Conservation (phyloP, 2,797 vertebrate genomes). For the Centroberyx gerrardi region DNA sequence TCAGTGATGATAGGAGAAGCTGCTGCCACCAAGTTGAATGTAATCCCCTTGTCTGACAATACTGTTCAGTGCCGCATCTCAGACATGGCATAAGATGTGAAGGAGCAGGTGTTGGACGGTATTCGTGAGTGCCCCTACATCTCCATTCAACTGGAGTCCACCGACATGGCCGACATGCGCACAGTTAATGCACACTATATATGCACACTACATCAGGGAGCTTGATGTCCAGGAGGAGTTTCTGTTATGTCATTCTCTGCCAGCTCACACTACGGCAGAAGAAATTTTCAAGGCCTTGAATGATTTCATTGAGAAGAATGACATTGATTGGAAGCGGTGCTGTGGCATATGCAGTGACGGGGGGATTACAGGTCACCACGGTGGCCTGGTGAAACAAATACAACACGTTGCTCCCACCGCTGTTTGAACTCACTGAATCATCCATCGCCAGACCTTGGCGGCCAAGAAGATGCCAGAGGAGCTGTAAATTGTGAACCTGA, state of each 20-base stretch:
- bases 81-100: background rate
- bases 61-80: background rate
- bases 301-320: background rate
- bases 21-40: background rate
- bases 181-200: constrained; percentile 12
- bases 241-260: constrained; percentile 12
- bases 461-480: constrained; percentile 8
- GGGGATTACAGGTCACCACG: constrained; percentile 5
- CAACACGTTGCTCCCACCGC: no score
- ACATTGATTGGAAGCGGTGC: constrained; percentile 5
- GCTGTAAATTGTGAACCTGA: constrained; percentile 8
- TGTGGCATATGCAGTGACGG: constrained; percentile 20
- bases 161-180: constrained; percentile 4
- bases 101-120: constrained; percentile 2
- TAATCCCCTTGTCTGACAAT: background rate
- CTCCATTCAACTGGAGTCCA: constrained; percentile 24
- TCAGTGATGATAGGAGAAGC: constrained; percentile 7
- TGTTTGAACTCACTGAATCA: background rate
- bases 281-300: constrained; percentile 13
- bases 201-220: constrained; percentile 1
- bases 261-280: background rate
- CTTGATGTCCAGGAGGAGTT: constrained; percentile 10
- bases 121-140: constrained; percentile 5
- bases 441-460: background rate
- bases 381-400: background rate